phyloP scores from a whole-genome alignment of 2,113 vertebrate genomes.

The Cromileptes altivelis region DNA sequence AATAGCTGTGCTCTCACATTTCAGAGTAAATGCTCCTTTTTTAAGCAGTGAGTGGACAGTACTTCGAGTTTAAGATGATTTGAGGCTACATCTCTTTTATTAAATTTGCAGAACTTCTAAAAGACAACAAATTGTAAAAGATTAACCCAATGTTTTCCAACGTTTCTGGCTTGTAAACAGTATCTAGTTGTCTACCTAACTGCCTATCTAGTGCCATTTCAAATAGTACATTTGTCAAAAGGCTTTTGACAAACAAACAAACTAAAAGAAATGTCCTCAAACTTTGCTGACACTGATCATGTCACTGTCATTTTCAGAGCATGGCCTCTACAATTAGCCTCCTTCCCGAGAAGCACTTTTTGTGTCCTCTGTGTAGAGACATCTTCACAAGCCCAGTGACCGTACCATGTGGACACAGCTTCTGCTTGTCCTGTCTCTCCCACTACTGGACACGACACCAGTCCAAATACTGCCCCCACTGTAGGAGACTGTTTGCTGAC shows the following conservation, averaged over 20 bases:
- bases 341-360: conserved; percentile 80
- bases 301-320: conserved; percentile 43
- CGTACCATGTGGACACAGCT: conserved; percentile 85
- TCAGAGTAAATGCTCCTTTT: neutral
- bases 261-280: neutral
- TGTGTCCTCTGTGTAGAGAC: conserved; percentile 81
- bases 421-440: conserved; percentile 82
- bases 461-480: conserved; percentile 80
- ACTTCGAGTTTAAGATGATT: neutral
- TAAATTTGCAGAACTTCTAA: neutral
- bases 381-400: conserved; percentile 83
- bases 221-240: too few species aligned
- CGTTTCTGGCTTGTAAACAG: too few species aligned
- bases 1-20: neutral
- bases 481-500: conserved; percentile 72
- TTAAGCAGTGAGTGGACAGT: neutral
- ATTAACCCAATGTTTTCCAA: neutral
- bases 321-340: conserved; percentile 81
- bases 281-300: conserved; percentile 7
- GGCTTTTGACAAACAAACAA: neutral
- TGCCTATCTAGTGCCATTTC: too few species aligned
- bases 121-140: neutral
- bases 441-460: conserved; percentile 78
- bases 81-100: neutral
- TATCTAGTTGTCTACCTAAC: too few species aligned